phyloP scores from a whole-genome alignment of 2,113 vertebrate genomes.

The Leptobrachium ailaonicum region DNA sequence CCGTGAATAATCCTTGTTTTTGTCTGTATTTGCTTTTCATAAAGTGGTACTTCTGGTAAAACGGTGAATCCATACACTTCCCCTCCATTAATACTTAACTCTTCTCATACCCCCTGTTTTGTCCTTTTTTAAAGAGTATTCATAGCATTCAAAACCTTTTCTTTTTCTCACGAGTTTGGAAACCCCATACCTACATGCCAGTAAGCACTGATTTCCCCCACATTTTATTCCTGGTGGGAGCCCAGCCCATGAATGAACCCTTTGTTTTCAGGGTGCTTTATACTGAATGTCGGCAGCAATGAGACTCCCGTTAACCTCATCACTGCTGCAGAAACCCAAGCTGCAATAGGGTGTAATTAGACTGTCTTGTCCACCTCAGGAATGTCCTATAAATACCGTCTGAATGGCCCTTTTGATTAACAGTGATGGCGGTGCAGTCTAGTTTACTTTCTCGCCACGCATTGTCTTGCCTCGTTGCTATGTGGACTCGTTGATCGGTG shows the following conservation, averaged over 20 bases:
- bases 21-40: too few species aligned
- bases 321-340: background rate
- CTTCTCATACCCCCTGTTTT: too few species aligned
- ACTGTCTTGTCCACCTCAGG: background rate
- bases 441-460: constrained; percentile 22
- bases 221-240: constrained; percentile 35
- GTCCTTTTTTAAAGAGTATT: too few species aligned
- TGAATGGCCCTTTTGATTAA: constrained; percentile 7
- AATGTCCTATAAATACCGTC: background rate
- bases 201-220: constrained; percentile 21
- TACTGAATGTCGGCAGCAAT: constrained; percentile 20
- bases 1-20: too few species aligned
- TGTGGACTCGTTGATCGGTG: background rate
- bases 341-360: too few species aligned
- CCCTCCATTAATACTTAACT: too few species aligned
- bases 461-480: constrained; percentile 31
- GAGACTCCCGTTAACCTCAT: constrained; percentile 22
- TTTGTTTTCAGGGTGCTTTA: constrained; percentile 29
- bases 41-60: too few species aligned
- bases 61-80: too few species aligned
- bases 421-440: constrained; percentile 19
- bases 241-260: constrained; percentile 31
- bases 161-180: background rate
- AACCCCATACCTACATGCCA: background rate
- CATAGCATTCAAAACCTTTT: too few species aligned